phyloP scores from a whole-genome alignment of 2,888 invertebrate species.

The Pandemis heparana region DNA sequence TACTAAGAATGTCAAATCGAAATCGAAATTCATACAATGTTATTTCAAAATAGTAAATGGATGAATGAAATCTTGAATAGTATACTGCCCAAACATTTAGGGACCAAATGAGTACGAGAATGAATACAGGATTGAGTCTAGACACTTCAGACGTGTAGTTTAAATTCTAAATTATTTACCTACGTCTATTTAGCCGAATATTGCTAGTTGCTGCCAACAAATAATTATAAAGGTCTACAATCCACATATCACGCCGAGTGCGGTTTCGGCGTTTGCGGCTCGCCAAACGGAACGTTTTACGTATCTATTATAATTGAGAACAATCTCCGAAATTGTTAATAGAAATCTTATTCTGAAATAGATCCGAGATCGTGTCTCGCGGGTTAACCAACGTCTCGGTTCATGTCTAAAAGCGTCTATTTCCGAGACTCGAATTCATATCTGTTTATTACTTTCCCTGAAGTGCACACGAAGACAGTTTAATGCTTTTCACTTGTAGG shows the following conservation, averaged over 20 bases:
- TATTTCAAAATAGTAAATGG: too few relatives aligned
- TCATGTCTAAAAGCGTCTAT: background rate
- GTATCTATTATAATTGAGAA: constrained; percentile 1
- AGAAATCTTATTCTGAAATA: constrained; percentile 9
- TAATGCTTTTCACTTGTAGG: constrained; percentile 1
- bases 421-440: background rate
- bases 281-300: background rate
- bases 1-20: too few relatives aligned
- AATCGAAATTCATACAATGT: too few relatives aligned
- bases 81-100: too few relatives aligned
- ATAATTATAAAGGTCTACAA: background rate
- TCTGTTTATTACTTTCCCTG: constrained; percentile 1
- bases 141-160: too few relatives aligned
- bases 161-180: background rate
- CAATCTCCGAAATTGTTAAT: constrained; percentile 3
- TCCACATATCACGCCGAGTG: background rate
- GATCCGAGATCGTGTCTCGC: constrained; percentile 1
- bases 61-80: background rate
- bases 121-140: too few relatives aligned
- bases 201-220: background rate
- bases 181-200: background rate
- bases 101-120: too few relatives aligned
- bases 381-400: background rate
- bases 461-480: background rate
- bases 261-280: constrained; percentile 1